Conservation (phyloP, 1,140 invertebrate genomes). For the Halictus rubicundus region DNA sequence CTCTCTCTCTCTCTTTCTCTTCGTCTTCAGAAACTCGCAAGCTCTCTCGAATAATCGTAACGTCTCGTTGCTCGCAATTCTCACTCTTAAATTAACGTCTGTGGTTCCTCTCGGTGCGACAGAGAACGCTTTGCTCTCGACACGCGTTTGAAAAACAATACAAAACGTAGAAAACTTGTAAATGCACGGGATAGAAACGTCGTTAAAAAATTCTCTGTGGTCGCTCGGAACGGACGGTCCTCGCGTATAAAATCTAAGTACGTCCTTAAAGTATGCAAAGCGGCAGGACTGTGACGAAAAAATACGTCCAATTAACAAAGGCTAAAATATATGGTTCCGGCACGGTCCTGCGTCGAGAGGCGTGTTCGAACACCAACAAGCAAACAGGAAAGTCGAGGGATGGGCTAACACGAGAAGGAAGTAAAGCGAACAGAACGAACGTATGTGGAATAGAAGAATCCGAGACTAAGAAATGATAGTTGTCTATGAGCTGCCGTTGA, state of each 20-base stretch:
- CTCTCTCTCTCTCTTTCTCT: no score
- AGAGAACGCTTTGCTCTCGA: not conserved
- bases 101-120: not conserved
- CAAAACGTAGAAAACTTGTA: constrained; percentile 29
- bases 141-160: constrained; percentile 14
- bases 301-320: no score
- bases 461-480: no score
- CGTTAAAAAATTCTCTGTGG: constrained; percentile 20
- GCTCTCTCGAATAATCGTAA: not conserved
- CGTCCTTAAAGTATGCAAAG: constrained; percentile 6
- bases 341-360: no score
- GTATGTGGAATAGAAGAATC: no score
- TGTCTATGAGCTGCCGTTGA: not conserved
- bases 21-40: not conserved
- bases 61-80: constrained; percentile 23
- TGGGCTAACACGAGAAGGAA: not conserved
- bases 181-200: constrained; percentile 30
- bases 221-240: constrained; percentile 31
- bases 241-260: constrained; percentile 36
- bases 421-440: not conserved
- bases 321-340: no score
- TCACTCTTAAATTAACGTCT: not conserved
- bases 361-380: not conserved
- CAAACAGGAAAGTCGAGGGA: not conserved
- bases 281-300: no score